phyloP scores from a whole-genome alignment of 2,888 invertebrate genomes.

The Labia minor region DNA sequence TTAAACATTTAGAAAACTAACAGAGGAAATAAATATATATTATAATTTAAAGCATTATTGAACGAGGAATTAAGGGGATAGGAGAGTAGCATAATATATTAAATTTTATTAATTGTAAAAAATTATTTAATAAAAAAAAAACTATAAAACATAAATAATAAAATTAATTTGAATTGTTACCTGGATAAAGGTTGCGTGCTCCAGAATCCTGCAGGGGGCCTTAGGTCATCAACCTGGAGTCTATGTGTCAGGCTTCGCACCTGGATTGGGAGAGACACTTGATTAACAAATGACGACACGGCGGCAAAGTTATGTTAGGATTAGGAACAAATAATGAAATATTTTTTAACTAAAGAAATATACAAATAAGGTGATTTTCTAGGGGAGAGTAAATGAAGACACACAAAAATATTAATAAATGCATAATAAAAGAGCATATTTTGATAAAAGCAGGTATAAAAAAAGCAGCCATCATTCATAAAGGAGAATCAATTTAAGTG shows the following conservation, averaged over 20 bases:
- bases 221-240: slow-evolving; percentile 70
- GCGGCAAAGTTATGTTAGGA: slow-evolving; percentile 7
- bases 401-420: too few species aligned
- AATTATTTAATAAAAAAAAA: neutral
- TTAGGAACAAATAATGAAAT: neutral
- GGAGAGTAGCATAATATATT: neutral
- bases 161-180: neutral
- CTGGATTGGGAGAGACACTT: slow-evolving; percentile 36
- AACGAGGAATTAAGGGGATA: neutral
- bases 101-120: neutral
- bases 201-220: slow-evolving; percentile 28
- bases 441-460: neutral
- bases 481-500: neutral
- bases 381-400: too few species aligned
- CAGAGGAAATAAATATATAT: neutral
- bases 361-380: too few species aligned
- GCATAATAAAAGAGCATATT: too few species aligned
- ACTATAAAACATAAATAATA: neutral
- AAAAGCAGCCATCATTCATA: neutral
- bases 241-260: slow-evolving; percentile 75
- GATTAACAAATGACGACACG: neutral
- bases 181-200: slow-evolving; percentile 8
- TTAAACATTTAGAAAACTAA: slow-evolving; percentile 1
- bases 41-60: neutral
- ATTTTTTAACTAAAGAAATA: neutral